Base-by-base conservation (phyloP, 2,888 invertebrate species). In the Bhutanitis thaidina region DNA sequence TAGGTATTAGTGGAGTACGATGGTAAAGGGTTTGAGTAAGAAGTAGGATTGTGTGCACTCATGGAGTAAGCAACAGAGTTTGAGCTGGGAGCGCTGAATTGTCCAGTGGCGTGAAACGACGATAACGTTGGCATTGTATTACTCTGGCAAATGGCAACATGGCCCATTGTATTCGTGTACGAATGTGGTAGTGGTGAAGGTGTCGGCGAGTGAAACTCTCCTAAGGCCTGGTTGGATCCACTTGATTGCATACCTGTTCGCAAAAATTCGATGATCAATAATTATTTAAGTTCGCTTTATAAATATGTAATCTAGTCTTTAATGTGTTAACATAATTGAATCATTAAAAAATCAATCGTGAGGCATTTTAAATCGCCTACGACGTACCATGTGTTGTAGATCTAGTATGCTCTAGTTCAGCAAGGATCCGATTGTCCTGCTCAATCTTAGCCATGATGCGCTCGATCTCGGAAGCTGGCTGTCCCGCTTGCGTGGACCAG, bases 401-500 rank as follows among this genome's bases (percentile, higher is more conserved):
- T 74, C 96, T 92, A 64, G 94, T 93, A 79, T 96, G 96, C 79
- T 97, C 97, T 72, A 97, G 89, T 77, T 97, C 97, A 60, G 97
- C 97, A 72, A 97, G 91, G 69, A 97, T 95, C 67, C 95, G 92
- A 88, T 95, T 95, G 88, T 94, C 94, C 85, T 97, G 97, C 85
- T 97, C 97, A 71, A 97, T 96, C 91, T 97, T 97, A 64, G 97
- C 97, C 95, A 97, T 97, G 80, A 97, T 96, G 73, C 96, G 92
- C 84, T 97, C 97, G 77, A 97, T 97, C 90, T 97, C 97, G 36
- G 94, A 92, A 58, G 92, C 93, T 0, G 88, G 87, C 65, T 83
- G 85, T 36, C 82, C 74, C 71, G 91, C 71, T 77, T 74, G 66
- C 65, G 76, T 64, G 0, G 80, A 74, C 84, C 84, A 86, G 30